Conservation (phyloP, 1,140 invertebrate species). For the Andrena cerasifolii region DNA sequence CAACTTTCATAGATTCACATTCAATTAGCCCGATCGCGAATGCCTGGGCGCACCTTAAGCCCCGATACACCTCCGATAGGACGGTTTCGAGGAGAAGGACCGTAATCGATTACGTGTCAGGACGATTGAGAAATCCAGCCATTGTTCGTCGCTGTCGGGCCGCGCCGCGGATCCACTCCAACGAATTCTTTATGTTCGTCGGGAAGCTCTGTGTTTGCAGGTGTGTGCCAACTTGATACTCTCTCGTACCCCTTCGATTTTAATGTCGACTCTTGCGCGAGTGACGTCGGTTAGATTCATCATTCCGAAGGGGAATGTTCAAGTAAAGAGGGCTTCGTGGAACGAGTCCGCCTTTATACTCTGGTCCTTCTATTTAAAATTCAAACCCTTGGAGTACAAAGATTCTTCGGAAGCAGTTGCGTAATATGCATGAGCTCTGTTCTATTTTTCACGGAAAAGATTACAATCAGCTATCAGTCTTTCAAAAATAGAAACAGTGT, state of each 20-base stretch:
- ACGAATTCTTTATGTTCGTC: constrained; percentile 26
- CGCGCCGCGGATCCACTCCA: constrained; percentile 38
- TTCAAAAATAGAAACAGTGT: too few relatives aligned
- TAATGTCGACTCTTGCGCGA: background rate
- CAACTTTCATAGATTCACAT: constrained; percentile 48
- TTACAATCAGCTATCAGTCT: too few relatives aligned
- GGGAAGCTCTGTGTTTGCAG: constrained; percentile 41
- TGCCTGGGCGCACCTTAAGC: constrained; percentile 45
- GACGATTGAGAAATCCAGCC: constrained; percentile 53
- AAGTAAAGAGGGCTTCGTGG: too few relatives aligned
- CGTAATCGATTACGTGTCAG: constrained; percentile 56
- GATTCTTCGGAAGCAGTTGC: too few relatives aligned
- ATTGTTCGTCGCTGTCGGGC: constrained; percentile 49
- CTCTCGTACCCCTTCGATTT: background rate
- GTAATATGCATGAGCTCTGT: too few relatives aligned
- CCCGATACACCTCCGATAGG: constrained; percentile 64
- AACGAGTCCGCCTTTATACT: too few relatives aligned
- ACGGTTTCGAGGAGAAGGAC: constrained; percentile 16
- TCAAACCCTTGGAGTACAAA: too few relatives aligned
- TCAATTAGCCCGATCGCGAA: constrained; percentile 57
- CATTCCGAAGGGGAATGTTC: too few relatives aligned
- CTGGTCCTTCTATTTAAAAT: too few relatives aligned
- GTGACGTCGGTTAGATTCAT: background rate
- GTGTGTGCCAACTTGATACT: background rate
- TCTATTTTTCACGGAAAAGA: too few relatives aligned